Percentiles rank a stretch among this genome's conserved stretches.
Evolutionary conservation across 2,888 invertebrate species (phyloP).

Genomic region (Drosophila lacicola): DNA sequence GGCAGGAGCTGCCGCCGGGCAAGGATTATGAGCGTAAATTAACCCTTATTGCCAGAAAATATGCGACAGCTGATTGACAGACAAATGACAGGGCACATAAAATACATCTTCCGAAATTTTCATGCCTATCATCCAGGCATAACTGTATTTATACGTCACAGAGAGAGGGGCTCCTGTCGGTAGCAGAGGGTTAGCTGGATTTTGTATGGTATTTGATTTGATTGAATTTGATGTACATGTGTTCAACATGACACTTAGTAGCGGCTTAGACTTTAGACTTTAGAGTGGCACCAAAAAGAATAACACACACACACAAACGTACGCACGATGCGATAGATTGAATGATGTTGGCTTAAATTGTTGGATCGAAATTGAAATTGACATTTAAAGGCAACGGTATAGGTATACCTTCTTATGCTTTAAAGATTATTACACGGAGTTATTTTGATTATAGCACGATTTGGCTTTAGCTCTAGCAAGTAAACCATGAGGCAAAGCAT

Average conservation of each 20-base stretch:
- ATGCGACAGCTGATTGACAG: slow-evolving; percentile 80
- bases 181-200: slow-evolving; percentile 14
- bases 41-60: slow-evolving; percentile 79
- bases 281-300: slow-evolving; percentile 36
- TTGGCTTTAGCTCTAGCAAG: not conserved
- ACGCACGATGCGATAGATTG: slow-evolving; percentile 11
- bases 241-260: slow-evolving; percentile 76
- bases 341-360: slow-evolving; percentile 29
- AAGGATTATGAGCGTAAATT: slow-evolving; percentile 80
- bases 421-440: not conserved
- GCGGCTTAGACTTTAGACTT: slow-evolving; percentile 70
- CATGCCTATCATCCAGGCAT: slow-evolving; percentile 12
- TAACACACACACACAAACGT: slow-evolving; percentile 11
- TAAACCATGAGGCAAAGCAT: not conserved
- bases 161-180: not conserved
- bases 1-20: slow-evolving; percentile 33
- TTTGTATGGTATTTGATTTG: slow-evolving; percentile 58
- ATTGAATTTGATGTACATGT: slow-evolving; percentile 76
- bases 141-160: slow-evolving; percentile 34
- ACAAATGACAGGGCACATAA: slow-evolving; percentile 76
- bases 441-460: not conserved
- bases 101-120: slow-evolving; percentile 40
- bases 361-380: slow-evolving; percentile 50
- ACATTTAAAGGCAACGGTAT: slow-evolving; percentile 24
- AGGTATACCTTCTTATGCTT: slow-evolving; percentile 15